These are phyloP conservation scores for Halictus quadricinctus DNA, from an alignment of 2,888 invertebrate species.

Conservation along the genomic window DNA sequence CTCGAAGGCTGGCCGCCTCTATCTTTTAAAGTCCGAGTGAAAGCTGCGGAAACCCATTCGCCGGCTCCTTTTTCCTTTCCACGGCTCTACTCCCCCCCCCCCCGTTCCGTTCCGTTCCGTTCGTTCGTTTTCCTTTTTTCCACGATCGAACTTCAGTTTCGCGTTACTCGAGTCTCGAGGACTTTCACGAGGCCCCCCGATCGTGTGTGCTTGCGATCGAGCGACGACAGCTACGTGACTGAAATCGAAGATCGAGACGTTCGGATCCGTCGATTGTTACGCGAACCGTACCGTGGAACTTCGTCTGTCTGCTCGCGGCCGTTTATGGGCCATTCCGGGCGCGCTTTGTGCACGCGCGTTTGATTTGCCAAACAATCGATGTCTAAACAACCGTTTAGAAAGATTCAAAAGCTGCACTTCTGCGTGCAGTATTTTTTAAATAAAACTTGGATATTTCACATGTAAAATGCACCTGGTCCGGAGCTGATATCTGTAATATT, in stretches of 20 bases:
- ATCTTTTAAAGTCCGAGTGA: conserved; percentile 54
- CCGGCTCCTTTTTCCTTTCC: conserved; percentile 41
- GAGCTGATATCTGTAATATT: background rate
- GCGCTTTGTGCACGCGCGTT: background rate
- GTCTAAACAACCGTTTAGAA: background rate
- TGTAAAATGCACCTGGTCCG: background rate
- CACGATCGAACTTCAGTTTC: conserved; percentile 41
- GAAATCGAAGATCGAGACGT: conserved; percentile 29
- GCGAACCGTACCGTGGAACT: background rate
- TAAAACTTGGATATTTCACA: background rate
- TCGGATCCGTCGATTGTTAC: conserved; percentile 4
- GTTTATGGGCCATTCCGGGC: background rate
- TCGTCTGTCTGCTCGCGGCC: background rate
- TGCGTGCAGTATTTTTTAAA: no score
- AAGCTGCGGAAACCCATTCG: conserved; percentile 60
- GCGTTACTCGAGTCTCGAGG: conserved; percentile 36
- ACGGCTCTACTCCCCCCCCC: background rate
- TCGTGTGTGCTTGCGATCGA: conserved; percentile 32
- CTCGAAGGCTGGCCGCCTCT: conserved; percentile 47
- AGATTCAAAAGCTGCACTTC: background rate
- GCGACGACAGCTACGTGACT: conserved; percentile 14
- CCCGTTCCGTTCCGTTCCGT: background rate
- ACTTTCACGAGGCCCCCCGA: conserved; percentile 56
- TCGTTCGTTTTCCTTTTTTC: conserved; percentile 15
- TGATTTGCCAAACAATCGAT: background rate